These are phyloP conservation scores for Mirounga angustirostris DNA, from an alignment of 2,113 vertebrate species.

Conservation along the genomic window DNA sequence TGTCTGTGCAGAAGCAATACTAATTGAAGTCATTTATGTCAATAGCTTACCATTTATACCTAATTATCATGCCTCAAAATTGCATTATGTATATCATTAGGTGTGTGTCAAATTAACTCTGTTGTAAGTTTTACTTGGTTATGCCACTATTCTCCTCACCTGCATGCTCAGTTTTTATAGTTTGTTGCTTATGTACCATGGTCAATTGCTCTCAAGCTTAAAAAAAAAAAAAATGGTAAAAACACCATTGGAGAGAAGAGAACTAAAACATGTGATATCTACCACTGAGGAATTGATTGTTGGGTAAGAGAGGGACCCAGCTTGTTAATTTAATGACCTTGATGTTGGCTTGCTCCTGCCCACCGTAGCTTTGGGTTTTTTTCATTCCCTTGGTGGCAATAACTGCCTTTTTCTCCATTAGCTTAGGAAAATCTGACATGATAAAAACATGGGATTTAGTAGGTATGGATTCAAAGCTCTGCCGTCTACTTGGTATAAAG, in stretches of 20 bases:
- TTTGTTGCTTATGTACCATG: constrained; percentile 57
- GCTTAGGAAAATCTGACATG: neutral
- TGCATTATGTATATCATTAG: constrained; percentile 73
- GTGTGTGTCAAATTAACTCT: constrained; percentile 68
- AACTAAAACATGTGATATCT: neutral
- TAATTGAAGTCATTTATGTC: constrained; percentile 75
- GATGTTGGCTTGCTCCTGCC: neutral
- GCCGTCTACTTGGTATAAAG: neutral
- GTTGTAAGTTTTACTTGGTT: constrained; percentile 66
- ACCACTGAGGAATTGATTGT: neutral
- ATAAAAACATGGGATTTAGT: neutral
- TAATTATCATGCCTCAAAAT: constrained; percentile 69
- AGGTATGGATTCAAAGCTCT: neutral
- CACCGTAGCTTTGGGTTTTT: neutral
- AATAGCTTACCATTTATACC: constrained; percentile 68
- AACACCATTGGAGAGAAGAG: neutral
- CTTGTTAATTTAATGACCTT: neutral
- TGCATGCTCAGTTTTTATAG: constrained; percentile 56
- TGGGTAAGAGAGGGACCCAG: accelerated
- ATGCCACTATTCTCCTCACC: constrained; percentile 52
- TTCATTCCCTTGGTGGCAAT: neutral
- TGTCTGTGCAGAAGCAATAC: constrained; percentile 48
- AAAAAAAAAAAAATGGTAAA: neutral
- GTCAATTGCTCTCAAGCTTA: constrained; percentile 1
- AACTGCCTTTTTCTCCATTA: neutral